Conservation (phyloP, 2,888 invertebrate species). For the Eilema sororculum region DNA sequence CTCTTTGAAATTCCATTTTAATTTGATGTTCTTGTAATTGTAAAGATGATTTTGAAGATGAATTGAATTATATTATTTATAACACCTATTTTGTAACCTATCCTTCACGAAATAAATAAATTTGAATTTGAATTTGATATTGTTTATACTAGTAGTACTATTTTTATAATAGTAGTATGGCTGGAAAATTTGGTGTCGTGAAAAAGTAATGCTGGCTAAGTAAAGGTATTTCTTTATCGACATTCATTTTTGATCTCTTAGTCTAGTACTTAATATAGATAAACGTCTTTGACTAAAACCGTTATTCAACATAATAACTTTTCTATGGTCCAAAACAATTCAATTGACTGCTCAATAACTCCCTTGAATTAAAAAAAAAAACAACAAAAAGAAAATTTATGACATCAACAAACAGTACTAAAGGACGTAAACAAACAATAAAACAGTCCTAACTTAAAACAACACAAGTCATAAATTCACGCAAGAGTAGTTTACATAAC, state of each 20-base stretch:
- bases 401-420: not conserved
- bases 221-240: too few species aligned
- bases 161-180: too few species aligned
- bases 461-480: slow-evolving; percentile 39
- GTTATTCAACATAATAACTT: not conserved
- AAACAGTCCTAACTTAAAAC: slow-evolving; percentile 22
- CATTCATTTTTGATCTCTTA: too few species aligned
- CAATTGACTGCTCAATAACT: not conserved
- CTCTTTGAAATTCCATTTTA: slow-evolving; percentile 26
- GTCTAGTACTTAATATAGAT: too few species aligned
- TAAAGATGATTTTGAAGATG: too few species aligned
- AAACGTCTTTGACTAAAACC: not conserved
- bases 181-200: too few species aligned
- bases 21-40: not conserved
- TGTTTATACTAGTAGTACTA: too few species aligned
- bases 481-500: slow-evolving; percentile 30
- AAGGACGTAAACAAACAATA: slow-evolving; percentile 22
- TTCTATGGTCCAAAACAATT: not conserved
- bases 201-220: too few species aligned
- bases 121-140: too few species aligned
- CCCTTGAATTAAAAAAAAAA: not conserved
- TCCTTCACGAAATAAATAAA: too few species aligned
- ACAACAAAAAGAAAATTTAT: not conserved
- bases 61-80: too few species aligned
- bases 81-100: too few species aligned